Evolutionary conservation across 2,797 vertebrate genomes (phyloP).

Genomic region (Cynodonichthys magdalenae): DNA sequence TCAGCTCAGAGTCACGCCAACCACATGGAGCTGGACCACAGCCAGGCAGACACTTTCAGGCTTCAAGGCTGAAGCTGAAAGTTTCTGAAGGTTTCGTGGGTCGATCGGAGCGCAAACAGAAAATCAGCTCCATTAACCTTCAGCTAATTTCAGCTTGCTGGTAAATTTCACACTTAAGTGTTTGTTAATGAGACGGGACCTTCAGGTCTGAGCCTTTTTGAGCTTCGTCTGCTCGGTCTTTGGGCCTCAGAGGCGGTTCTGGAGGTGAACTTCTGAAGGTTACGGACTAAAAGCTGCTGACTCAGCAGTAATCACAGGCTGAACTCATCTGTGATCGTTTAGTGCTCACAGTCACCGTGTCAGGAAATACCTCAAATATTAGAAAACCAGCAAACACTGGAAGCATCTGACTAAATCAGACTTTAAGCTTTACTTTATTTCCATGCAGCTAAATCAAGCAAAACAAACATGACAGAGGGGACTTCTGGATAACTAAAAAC

Average conservation of each 20-base stretch:
- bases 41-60: slow-evolving; percentile 15
- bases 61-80: background rate
- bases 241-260: background rate
- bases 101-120: background rate
- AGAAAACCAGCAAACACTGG: too few relatives aligned
- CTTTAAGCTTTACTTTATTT: too few relatives aligned
- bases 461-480: too few relatives aligned
- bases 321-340: background rate
- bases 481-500: too few relatives aligned
- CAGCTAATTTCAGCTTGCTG: slow-evolving; percentile 40
- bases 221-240: background rate
- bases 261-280: background rate
- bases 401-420: too few relatives aligned
- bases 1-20: too few relatives aligned
- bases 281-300: background rate
- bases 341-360: background rate
- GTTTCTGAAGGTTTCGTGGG: slow-evolving; percentile 1
- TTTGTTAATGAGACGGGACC: background rate
- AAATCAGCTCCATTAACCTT: slow-evolving; percentile 36
- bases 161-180: background rate
- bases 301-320: background rate
- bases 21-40: background rate
- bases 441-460: too few relatives aligned
- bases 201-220: too few relatives aligned
- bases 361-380: background rate